Conservation (phyloP, 2,113 vertebrate species). For the Nothobranchius furzeri region DNA sequence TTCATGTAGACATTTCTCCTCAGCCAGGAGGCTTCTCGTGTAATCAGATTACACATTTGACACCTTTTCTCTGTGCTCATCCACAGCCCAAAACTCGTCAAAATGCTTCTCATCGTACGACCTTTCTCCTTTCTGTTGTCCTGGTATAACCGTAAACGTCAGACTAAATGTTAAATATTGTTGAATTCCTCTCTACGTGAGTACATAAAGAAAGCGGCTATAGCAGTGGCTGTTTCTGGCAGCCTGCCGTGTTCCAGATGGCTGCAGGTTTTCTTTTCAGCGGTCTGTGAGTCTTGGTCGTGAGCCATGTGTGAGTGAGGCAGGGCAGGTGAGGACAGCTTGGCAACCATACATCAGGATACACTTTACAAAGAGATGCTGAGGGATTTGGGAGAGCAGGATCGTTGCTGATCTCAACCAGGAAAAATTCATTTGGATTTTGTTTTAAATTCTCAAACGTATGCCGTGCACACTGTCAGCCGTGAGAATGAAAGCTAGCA, state of each 20-base stretch:
- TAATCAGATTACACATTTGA: no score
- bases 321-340: conserved; percentile 64
- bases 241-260: conserved; percentile 55
- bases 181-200: background rate
- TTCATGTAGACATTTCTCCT: background rate
- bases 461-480: background rate
- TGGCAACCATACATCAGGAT: conserved; percentile 36
- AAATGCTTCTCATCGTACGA: no score
- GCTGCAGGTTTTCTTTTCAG: conserved; percentile 53
- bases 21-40: no score
- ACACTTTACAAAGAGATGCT: conserved; percentile 42
- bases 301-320: conserved; percentile 54
- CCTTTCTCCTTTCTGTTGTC: no score
- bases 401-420: conserved; percentile 35
- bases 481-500: background rate
- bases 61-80: no score
- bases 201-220: background rate
- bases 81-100: no score
- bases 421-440: conserved; percentile 24
- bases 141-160: no score
- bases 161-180: no score
- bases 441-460: conserved; percentile 1
- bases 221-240: conserved; percentile 23
- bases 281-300: conserved; percentile 55
- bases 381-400: conserved; percentile 35